Conservation (phyloP, 2,797 vertebrate species). For the Mormyrops boulengeri region DNA sequence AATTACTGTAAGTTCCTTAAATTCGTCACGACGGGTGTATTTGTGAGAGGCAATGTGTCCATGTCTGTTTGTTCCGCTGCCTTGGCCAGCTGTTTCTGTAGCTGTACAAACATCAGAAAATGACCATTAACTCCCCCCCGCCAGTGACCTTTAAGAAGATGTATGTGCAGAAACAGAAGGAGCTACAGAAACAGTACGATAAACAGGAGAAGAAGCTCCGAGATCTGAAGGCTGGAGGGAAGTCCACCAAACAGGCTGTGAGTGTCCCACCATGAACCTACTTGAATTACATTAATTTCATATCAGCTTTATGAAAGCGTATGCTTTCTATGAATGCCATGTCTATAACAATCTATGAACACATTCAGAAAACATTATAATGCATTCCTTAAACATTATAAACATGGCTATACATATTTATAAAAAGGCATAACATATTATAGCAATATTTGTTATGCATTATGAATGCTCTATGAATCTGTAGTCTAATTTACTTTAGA, state of each 20-base stretch:
- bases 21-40: neutral
- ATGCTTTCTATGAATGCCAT: neutral
- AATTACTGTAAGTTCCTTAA: slow-evolving; percentile 74
- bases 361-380: neutral
- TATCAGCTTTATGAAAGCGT: neutral
- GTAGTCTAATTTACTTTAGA: neutral
- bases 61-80: neutral
- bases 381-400: neutral
- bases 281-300: neutral
- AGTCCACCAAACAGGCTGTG: slow-evolving; percentile 89
- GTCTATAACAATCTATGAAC: neutral
- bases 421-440: neutral
- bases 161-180: slow-evolving; percentile 92
- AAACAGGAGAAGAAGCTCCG: slow-evolving; percentile 90
- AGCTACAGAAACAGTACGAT: slow-evolving; percentile 83
- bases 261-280: slow-evolving; percentile 36
- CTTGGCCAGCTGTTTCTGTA: neutral
- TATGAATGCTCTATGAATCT: neutral
- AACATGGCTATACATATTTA: neutral
- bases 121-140: neutral
- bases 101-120: neutral
- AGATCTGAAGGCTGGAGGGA: slow-evolving; percentile 85
- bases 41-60: neutral
- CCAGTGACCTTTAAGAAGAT: slow-evolving; percentile 93
- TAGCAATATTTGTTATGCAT: neutral